phyloP scores from a whole-genome alignment of 53 echinoderm and acorn worm species.

The Patiria pectinifera region DNA sequence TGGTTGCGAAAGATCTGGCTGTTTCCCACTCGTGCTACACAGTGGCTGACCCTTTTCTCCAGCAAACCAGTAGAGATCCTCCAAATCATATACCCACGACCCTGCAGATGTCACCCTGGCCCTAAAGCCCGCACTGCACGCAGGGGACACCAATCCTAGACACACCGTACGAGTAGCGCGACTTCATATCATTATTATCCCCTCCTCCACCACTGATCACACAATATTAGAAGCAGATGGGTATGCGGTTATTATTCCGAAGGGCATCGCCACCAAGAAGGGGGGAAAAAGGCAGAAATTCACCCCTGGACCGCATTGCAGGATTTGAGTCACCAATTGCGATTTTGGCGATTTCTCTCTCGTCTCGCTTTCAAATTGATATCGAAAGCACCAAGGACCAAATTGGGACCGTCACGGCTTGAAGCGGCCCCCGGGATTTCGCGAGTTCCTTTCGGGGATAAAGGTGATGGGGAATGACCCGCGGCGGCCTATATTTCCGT shows the following conservation, averaged over 20 bases:
- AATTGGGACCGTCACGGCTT: constrained; percentile 8
- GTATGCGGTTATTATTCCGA: constrained; percentile 36
- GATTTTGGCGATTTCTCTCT: neutral
- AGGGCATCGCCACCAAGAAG: constrained; percentile 40
- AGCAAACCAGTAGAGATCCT: neutral
- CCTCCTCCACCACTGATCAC: constrained; percentile 9
- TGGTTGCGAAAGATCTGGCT: neutral
- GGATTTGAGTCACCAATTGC: neutral
- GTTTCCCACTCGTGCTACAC: neutral
- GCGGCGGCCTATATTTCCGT: constrained; percentile 44
- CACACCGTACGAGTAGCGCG: neutral
- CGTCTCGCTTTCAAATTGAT: neutral
- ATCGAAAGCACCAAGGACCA: neutral
- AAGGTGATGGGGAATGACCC: constrained; percentile 45
- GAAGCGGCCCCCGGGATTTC: constrained; percentile 37
- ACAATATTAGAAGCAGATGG: constrained; percentile 53
- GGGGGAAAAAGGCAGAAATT: neutral
- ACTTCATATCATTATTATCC: constrained; percentile 14
- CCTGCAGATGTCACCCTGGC: constrained; percentile 4
- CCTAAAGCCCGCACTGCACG: constrained; percentile 12
- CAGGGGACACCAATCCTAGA: constrained; percentile 41
- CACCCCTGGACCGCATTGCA: neutral
- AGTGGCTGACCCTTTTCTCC: neutral
- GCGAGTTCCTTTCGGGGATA: constrained; percentile 32
- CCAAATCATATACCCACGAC: constrained; percentile 7